Evolutionary conservation across 64 coral and sea anemone genomes (phyloP).

Genomic region (Actinia tenebrosa): DNA sequence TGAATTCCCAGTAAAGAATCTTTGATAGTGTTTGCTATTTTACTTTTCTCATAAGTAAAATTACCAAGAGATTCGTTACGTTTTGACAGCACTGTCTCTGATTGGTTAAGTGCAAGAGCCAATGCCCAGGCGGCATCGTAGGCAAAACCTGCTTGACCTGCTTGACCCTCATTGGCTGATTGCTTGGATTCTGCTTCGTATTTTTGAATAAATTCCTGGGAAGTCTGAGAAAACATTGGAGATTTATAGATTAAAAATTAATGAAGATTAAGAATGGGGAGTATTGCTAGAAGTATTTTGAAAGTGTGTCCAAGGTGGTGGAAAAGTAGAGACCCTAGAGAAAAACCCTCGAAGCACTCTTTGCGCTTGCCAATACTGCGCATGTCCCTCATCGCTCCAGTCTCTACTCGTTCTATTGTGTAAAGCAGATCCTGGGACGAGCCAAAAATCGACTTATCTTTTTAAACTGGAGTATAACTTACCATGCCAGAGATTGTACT

Average conservation of each 20-base stretch:
- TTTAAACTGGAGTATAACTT: background rate
- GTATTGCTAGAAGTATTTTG: too few species aligned
- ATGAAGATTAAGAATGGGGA: background rate
- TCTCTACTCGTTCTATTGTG: background rate
- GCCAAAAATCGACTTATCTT: background rate
- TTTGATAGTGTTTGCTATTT: conserved; percentile 20
- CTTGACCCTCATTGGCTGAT: conserved; percentile 14
- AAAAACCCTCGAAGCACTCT: too few species aligned
- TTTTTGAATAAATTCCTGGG: background rate
- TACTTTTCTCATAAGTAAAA: conserved; percentile 45
- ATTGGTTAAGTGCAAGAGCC: conserved; percentile 53
- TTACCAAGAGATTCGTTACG: conserved; percentile 6
- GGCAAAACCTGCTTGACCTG: conserved; percentile 62
- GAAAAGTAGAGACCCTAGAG: too few species aligned
- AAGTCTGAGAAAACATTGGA: conserved; percentile 13
- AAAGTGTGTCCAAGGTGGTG: too few species aligned
- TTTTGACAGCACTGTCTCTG: background rate
- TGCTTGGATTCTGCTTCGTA: background rate
- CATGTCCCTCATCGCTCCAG: background rate
- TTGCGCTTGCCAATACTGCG: too few species aligned
- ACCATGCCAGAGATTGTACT: conserved; percentile 42
- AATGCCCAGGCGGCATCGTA: conserved; percentile 74
- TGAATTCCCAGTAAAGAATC: conserved; percentile 23
- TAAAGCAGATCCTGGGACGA: background rate
- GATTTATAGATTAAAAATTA: background rate